Base-by-base conservation (phyloP, 1,140 invertebrate species). In the Maconellicoccus hirsutus region DNA sequence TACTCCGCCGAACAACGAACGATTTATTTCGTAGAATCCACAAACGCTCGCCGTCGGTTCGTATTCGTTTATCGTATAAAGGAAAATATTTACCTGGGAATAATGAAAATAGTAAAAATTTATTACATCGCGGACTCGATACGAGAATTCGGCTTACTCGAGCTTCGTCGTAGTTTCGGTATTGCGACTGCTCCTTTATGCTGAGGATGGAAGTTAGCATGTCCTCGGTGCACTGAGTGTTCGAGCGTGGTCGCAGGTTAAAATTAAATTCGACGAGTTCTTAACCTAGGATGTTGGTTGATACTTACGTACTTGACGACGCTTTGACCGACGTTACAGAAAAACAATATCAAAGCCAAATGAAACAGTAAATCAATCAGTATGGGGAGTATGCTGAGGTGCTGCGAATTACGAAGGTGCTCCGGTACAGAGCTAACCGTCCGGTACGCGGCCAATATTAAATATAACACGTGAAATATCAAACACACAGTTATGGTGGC, bases 71-170 rank as follows among this genome's bases (percentile, higher is more conserved):
- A 66, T 25, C 4, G 61, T 66, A 66, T 25, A 66, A 23, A 66
- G 61, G 19, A 66, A 66, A 25, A 66, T 26, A 66, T 66, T 66
- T 25, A 66, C 25, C 61, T 66, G 61, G 21, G 10, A 23, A 66
- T 26, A 23, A 66, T 4, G 1, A 66, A 16, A 26, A 66, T 8
- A 66, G 25, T 66, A 22, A 59, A 59, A 59, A 59, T 19, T 33
- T 33, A 33, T n/a, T n/a, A n/a, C n/a, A n/a, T n/a, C n/a, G n/a
- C n/a, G n/a, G n/a, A n/a, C n/a, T n/a, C n/a, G n/a, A n/a, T 33
- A 33, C 29, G 29, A 33, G n/a, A n/a, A n/a, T n/a, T n/a, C n/a
- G 6, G 25, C 61, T 66, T 26, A 66, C 61, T 26, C 22, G 8
- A 4, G 61, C 61, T 8, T 66, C 19, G 22, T 66, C 61, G 8